These are phyloP conservation scores for Crypturellus undulatus DNA, from an alignment of 2,113 vertebrate genomes.

Conservation along the genomic window DNA sequence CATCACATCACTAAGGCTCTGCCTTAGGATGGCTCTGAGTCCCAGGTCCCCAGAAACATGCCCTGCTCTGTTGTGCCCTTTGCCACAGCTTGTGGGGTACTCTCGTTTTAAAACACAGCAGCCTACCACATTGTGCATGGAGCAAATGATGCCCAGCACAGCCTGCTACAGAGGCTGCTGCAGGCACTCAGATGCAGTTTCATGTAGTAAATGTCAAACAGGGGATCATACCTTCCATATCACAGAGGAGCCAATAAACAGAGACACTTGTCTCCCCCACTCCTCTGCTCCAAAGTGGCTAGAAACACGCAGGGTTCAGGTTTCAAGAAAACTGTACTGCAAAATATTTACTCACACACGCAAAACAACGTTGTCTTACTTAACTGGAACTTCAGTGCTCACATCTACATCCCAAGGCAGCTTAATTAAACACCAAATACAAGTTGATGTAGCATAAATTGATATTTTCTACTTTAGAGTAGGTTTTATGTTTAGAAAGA, in stretches of 20 bases:
- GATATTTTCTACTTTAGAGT: background rate
- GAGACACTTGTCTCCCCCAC: background rate
- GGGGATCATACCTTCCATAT: background rate
- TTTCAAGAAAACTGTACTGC: background rate
- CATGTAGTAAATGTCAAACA: background rate
- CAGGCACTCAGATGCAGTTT: background rate
- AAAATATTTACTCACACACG: background rate
- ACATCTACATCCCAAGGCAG: background rate
- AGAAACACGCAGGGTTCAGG: background rate
- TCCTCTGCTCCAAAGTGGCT: background rate
- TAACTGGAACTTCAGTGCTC: background rate
- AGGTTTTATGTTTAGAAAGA: background rate
- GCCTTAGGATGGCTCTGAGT: background rate
- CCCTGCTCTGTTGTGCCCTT: background rate
- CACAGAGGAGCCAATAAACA: background rate
- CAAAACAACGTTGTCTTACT: background rate
- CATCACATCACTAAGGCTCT: background rate
- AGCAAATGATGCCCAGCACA: background rate
- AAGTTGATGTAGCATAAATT: background rate
- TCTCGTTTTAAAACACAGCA: background rate
- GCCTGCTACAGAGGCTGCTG: fast-evolving
- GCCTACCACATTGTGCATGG: fast-evolving
- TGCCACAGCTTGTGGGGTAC: background rate
- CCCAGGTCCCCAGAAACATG: fast-evolving
- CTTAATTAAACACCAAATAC: background rate